phyloP scores from a whole-genome alignment of 2,888 invertebrate genomes.

The Philereme transversata region DNA sequence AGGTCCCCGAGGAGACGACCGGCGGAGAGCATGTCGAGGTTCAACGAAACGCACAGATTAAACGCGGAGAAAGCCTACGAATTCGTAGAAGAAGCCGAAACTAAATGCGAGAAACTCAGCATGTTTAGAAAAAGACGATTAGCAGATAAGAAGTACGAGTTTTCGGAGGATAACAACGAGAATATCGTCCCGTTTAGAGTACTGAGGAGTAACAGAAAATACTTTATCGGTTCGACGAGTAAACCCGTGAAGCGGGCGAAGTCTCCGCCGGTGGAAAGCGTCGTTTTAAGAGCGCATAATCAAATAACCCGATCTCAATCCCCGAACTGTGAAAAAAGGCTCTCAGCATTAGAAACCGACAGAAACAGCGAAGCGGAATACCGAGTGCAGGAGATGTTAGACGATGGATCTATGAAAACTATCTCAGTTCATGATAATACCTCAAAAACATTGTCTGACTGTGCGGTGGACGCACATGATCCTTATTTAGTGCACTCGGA shows the following conservation, averaged over 20 bases:
- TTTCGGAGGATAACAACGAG: conserved; percentile 90
- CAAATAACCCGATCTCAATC: conserved; percentile 71
- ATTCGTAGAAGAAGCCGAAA: conserved; percentile 92
- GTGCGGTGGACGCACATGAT: conserved; percentile 73
- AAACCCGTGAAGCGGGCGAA: conserved; percentile 66
- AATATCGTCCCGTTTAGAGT: conserved; percentile 87
- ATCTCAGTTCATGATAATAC: conserved; percentile 79
- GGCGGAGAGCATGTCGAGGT: conserved; percentile 79
- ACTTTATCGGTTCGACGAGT: conserved; percentile 72
- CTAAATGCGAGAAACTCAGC: conserved; percentile 93
- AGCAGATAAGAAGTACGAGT: conserved; percentile 96
- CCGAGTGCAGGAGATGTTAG: conserved; percentile 77
- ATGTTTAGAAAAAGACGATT: conserved; percentile 92
- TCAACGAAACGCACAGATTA: conserved; percentile 80
- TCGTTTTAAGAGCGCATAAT: conserved; percentile 74
- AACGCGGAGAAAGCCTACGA: conserved; percentile 91
- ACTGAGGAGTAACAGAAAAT: conserved; percentile 82
- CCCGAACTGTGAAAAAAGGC: conserved; percentile 60
- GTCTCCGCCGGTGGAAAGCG: conserved; percentile 73
- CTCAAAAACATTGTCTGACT: conserved; percentile 78
- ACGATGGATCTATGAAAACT: conserved; percentile 79
- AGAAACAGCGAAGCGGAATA: conserved; percentile 77
- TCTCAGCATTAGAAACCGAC: conserved; percentile 64
- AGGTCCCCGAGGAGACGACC: conserved; percentile 75
- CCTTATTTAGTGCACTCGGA: conserved; percentile 79